phyloP scores from a whole-genome alignment of 2,888 invertebrate species.

The Nephrotoma flavescens region DNA sequence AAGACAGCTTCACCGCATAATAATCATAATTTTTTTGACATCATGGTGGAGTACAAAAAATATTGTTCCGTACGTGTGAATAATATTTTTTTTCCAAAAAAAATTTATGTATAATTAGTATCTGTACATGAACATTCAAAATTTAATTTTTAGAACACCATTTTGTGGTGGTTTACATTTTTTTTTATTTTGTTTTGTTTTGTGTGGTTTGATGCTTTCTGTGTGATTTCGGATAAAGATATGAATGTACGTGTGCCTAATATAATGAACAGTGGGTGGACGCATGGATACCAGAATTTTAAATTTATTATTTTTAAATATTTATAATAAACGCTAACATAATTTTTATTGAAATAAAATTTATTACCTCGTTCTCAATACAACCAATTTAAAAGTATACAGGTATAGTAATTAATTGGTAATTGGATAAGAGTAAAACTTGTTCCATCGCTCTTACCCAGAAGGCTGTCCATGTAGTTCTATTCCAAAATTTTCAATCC shows the following conservation, averaged over 20 bases:
- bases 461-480: no score
- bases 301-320: not conserved
- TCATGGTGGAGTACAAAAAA: not conserved
- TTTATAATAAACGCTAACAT: not conserved
- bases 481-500: no score
- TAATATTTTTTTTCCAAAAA: not conserved
- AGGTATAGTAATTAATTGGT: no score
- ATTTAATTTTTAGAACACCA: not conserved
- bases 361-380: not conserved
- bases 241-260: not conserved
- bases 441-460: no score
- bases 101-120: not conserved
- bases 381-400: no score
- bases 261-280: not conserved
- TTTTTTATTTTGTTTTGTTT: not conserved
- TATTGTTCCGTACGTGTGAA: not conserved
- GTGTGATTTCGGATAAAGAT: not conserved
- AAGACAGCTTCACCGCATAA: not conserved
- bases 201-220: not conserved
- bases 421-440: no score
- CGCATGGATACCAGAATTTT: not conserved
- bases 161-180: not conserved
- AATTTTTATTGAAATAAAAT: not conserved
- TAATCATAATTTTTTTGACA: not conserved
- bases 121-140: not conserved